phyloP scores from a whole-genome alignment of 2,797 vertebrate species.

The Argentina silus region DNA sequence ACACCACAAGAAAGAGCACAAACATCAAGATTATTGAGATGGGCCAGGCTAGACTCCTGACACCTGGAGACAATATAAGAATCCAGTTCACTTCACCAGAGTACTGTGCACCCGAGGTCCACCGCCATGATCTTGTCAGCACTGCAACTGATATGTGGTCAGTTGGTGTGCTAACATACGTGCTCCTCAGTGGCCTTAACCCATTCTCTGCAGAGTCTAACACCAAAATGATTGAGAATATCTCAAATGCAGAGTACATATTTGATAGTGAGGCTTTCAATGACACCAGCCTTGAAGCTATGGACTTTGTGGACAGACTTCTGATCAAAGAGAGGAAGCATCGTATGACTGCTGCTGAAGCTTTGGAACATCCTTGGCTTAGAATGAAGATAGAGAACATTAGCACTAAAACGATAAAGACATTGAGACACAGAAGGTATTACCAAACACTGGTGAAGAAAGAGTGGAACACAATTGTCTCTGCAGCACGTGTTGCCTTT shows the following conservation, averaged over 20 bases:
- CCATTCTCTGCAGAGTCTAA: conserved; percentile 95
- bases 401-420: conserved; percentile 92
- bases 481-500: conserved; percentile 89
- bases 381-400: conserved; percentile 90
- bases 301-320: conserved; percentile 97
- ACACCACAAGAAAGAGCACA: conserved; percentile 89
- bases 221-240: conserved; percentile 94
- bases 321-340: conserved; percentile 92
- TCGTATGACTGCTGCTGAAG: conserved; percentile 96
- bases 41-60: conserved; percentile 93
- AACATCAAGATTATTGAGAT: conserved; percentile 94
- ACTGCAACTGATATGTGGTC: conserved; percentile 99
- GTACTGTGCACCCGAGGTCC: conserved; percentile 94
- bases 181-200: conserved; percentile 94
- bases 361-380: conserved; percentile 93
- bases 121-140: conserved; percentile 91
- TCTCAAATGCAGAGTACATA: conserved; percentile 90
- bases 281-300: conserved; percentile 90
- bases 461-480: conserved; percentile 90
- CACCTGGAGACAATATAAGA: conserved; percentile 95
- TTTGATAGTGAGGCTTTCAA: conserved; percentile 97
- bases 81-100: conserved; percentile 93
- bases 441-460: conserved; percentile 93
- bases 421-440: conserved; percentile 94
- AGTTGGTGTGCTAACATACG: conserved; percentile 90